Evolutionary conservation across 2,888 invertebrate genomes (phyloP), one percentile per base, ranked within the genome.

Genomic region (Melanotus villosus): DNA sequence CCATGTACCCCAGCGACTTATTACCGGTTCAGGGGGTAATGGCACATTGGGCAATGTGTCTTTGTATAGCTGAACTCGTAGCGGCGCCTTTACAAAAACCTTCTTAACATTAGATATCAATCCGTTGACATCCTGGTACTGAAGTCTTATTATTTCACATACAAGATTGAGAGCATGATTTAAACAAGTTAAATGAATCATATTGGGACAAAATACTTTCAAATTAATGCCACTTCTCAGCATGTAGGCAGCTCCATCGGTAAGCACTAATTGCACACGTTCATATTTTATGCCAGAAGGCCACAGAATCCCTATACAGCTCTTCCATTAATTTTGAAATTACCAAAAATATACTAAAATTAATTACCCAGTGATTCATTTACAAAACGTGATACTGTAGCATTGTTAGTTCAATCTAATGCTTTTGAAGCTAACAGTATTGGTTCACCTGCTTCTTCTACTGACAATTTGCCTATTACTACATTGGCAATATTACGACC

Each of bases 1-100:
- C 62, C 62, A 62, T 26, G 62, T 62, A n/a, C 62, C 62, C 62
- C 62, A 62, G 12, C 62, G 52, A 26, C 26, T 50, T 7, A 62
- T 23, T 43, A 50, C 26, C 9, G 47, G 23, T 23, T 62, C 23
- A 47, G 62, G 62, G 7, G 58, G 65, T 52, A 68, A 41, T 45
- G 47, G 56, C 1, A 68, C 16, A 47, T 58, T 47, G 52, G 68
- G 59, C 16, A 54, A 34, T 59, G 12, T 45, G 30, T 71, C 71
- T 32, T 58, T 68, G 63, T 65, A 71, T 32, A 7, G 14, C 7
- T 26, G 26, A 5, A 26, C 26, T 26, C 26, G 3, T 7, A 26
- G 26, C 3, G 26, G 26, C n/a, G n/a, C n/a, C n/a, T n/a, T n/a
- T n/a, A n/a, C n/a, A n/a, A n/a, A n/a, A n/a, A n/a, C n/a, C n/a